phyloP scores from a whole-genome alignment of 2,888 invertebrate genomes.

The Plebejus melissa region DNA sequence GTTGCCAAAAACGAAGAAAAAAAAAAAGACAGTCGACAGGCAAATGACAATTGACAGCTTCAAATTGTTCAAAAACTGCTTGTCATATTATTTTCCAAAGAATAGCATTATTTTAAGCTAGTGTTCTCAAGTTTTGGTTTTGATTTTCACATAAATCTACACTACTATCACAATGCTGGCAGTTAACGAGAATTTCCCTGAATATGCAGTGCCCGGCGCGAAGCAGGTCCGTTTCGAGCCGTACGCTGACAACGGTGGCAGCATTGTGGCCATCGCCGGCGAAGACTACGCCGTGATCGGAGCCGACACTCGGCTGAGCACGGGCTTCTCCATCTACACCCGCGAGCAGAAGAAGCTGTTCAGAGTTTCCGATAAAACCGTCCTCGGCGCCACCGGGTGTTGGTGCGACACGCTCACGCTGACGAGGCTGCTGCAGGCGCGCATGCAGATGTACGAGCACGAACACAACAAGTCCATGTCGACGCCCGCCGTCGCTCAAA shows the following conservation, averaged over 20 bases:
- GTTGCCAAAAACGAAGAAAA: too few species aligned
- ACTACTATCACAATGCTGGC: slow-evolving; percentile 49
- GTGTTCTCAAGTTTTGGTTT: background rate
- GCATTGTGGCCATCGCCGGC: slow-evolving; percentile 96
- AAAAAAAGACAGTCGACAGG: too few species aligned
- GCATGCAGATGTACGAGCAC: slow-evolving; percentile 97
- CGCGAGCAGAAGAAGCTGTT: slow-evolving; percentile 94
- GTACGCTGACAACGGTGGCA: slow-evolving; percentile 83
- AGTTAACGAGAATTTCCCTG: slow-evolving; percentile 61
- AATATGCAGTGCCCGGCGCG: slow-evolving; percentile 73
- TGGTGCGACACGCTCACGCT: slow-evolving; percentile 98
- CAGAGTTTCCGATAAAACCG: slow-evolving; percentile 87
- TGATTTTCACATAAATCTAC: background rate
- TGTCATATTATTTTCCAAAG: slow-evolving; percentile 26
- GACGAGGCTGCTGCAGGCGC: slow-evolving; percentile 88
- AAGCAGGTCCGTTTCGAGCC: slow-evolving; percentile 75
- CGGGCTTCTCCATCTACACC: slow-evolving; percentile 94
- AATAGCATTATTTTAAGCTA: background rate
- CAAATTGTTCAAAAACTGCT: slow-evolving; percentile 22
- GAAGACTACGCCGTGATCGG: slow-evolving; percentile 97
- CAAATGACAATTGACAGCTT: background rate
- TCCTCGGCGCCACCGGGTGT: slow-evolving; percentile 97
- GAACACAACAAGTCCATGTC: slow-evolving; percentile 96
- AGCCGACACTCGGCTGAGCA: slow-evolving; percentile 95
- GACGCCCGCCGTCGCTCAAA: slow-evolving; percentile 95